Conservation (phyloP, 2,888 invertebrate genomes). For the Cactoblastis cactorum region DNA sequence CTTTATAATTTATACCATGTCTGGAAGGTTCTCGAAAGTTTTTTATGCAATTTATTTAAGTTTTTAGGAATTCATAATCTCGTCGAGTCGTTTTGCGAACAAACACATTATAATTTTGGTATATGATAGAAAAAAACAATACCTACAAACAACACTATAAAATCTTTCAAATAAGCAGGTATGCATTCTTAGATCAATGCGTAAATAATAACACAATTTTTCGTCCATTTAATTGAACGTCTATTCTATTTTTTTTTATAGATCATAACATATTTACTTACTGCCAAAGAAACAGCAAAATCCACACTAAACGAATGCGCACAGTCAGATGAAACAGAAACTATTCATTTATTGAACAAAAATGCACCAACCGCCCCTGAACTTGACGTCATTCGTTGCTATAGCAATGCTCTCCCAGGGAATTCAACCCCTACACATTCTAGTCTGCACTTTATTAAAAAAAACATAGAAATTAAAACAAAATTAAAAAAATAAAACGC, state of each 20-base stretch:
- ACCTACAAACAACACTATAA: too few relatives aligned
- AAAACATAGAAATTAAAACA: constrained; percentile 26
- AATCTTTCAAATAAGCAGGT: too few relatives aligned
- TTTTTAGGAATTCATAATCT: too few relatives aligned
- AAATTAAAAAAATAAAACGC: constrained; percentile 34
- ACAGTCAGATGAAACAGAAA: constrained; percentile 29
- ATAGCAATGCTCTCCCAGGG: constrained; percentile 61
- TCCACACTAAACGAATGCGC: constrained; percentile 12
- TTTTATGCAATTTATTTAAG: too few relatives aligned
- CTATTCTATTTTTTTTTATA: neutral
- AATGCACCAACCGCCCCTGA: constrained; percentile 76
- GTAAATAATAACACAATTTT: too few relatives aligned
- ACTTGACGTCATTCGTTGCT: constrained; percentile 74
- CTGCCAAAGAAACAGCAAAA: neutral
- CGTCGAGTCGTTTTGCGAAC: too few relatives aligned
- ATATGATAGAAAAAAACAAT: too few relatives aligned
- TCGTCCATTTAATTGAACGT: too few relatives aligned
- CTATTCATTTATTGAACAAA: constrained; percentile 68
- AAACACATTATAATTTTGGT: too few relatives aligned
- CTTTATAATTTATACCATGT: too few relatives aligned
- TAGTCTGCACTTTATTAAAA: constrained; percentile 37
- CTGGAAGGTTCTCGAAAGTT: too few relatives aligned
- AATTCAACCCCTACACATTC: constrained; percentile 42
- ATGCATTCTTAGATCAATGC: too few relatives aligned
- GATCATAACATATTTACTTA: neutral